A percentile compares a stretch with the other conserved stretches of the same genome.
Conservation (phyloP, 2,888 invertebrate genomes). For the Caenorhabditis imperialis region DNA sequence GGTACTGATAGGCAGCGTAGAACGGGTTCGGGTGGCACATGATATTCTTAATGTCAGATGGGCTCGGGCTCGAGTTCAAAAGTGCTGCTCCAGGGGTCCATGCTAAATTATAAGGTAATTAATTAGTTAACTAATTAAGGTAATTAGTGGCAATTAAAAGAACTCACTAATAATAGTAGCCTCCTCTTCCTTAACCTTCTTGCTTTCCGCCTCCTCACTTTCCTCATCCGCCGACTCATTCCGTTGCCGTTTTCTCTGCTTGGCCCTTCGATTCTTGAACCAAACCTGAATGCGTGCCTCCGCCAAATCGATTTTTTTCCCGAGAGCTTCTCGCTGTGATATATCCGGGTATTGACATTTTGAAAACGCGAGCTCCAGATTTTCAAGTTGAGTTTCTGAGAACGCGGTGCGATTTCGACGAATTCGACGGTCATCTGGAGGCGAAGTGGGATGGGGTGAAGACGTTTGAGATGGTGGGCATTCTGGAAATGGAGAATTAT, state of each 20-base stretch:
- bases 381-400: conserved; percentile 63
- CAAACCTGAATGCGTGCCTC: conserved; percentile 69
- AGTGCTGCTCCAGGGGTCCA: conserved; percentile 53
- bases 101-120: too few species aligned
- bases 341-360: conserved; percentile 65
- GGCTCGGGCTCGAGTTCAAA: conserved; percentile 19
- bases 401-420: conserved; percentile 65
- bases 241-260: conserved; percentile 61
- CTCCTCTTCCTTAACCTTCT: conserved; percentile 9
- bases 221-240: conserved; percentile 46
- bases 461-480: too few species aligned
- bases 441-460: too few species aligned
- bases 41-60: too few species aligned
- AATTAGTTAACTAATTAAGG: background rate
- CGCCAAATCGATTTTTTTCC: conserved; percentile 56
- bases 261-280: conserved; percentile 69
- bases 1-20: background rate
- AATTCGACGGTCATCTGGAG: conserved; percentile 56
- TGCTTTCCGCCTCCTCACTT: conserved; percentile 6
- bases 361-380: conserved; percentile 45
- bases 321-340: conserved; percentile 56
- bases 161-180: conserved; percentile 50
- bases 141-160: background rate
- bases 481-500: too few species aligned
- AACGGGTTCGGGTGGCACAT: conserved; percentile 1